These are phyloP conservation scores for Orcinus orca DNA, from an alignment of 2,113 vertebrate genomes.

Conservation along the genomic window DNA sequence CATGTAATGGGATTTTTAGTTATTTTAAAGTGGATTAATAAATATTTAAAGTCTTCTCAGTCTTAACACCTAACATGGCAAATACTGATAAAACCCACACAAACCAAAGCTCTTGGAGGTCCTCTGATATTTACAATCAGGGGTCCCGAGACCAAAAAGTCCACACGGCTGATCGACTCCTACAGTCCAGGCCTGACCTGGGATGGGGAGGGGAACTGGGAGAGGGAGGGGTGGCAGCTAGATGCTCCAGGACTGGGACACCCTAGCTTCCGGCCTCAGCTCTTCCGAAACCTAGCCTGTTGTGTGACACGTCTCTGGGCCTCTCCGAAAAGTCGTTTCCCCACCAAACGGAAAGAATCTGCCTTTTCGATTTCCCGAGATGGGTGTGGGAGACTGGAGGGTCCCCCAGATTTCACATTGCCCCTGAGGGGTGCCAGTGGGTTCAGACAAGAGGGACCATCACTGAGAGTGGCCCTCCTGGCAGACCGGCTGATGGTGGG, in stretches of 20 bases:
- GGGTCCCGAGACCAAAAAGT: not conserved
- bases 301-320: not conserved
- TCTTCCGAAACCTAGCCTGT: not conserved
- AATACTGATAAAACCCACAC: not conserved
- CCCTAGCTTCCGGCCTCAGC: not conserved
- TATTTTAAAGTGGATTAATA: conserved; percentile 50
- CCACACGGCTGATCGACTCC: not conserved
- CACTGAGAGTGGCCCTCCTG: accelerated
- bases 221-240: not conserved
- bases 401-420: not conserved
- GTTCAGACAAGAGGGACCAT: not conserved
- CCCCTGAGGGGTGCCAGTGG: not conserved
- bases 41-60: not conserved
- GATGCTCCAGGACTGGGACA: not conserved
- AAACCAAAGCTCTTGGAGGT: not conserved
- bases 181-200: too few species aligned
- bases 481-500: not conserved
- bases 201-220: not conserved
- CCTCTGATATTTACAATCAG: not conserved
- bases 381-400: not conserved
- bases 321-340: not conserved
- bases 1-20: not conserved
- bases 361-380: not conserved
- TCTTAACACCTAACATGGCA: not conserved
- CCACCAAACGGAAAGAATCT: not conserved